These are phyloP conservation scores for Sebastes itinus DNA, from an alignment of 2,797 vertebrate species.

Conservation along the genomic window DNA sequence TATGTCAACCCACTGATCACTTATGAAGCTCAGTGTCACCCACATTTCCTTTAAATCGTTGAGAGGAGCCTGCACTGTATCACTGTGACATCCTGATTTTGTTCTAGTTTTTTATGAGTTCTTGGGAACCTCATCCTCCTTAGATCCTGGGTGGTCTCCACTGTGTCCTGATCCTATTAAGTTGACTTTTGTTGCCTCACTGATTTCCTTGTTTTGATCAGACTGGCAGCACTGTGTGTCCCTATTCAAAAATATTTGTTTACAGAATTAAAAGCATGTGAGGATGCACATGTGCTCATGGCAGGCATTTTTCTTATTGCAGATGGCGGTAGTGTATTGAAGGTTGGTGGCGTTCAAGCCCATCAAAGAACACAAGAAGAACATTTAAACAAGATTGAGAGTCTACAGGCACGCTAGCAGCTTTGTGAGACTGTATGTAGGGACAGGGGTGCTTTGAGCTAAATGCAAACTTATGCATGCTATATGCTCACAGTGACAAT, in stretches of 20 bases:
- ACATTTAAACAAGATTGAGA: neutral
- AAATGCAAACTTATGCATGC: no score
- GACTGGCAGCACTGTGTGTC: neutral
- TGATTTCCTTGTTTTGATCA: slow-evolving; percentile 28
- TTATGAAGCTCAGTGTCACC: slow-evolving; percentile 10
- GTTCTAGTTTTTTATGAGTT: slow-evolving; percentile 58
- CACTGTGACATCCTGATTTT: slow-evolving; percentile 57
- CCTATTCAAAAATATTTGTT: neutral
- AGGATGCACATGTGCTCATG: neutral
- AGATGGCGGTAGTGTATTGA: no score
- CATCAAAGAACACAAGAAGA: neutral
- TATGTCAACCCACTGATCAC: slow-evolving; percentile 1
- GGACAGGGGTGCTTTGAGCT: neutral
- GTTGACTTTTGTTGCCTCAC: slow-evolving; percentile 33
- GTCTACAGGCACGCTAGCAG: neutral
- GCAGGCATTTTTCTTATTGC: neutral
- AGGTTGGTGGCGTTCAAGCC: neutral
- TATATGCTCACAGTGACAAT: neutral
- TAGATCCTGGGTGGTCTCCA: slow-evolving; percentile 65
- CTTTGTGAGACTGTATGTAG: neutral
- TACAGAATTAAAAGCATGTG: neutral
- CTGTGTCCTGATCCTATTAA: slow-evolving; percentile 27
- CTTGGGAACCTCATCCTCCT: slow-evolving; percentile 30
- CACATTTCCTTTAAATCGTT: slow-evolving; percentile 1
- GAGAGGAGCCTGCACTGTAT: slow-evolving; percentile 50